Base-by-base conservation (phyloP, 2,888 invertebrate genomes). In the Eilema caniola region DNA sequence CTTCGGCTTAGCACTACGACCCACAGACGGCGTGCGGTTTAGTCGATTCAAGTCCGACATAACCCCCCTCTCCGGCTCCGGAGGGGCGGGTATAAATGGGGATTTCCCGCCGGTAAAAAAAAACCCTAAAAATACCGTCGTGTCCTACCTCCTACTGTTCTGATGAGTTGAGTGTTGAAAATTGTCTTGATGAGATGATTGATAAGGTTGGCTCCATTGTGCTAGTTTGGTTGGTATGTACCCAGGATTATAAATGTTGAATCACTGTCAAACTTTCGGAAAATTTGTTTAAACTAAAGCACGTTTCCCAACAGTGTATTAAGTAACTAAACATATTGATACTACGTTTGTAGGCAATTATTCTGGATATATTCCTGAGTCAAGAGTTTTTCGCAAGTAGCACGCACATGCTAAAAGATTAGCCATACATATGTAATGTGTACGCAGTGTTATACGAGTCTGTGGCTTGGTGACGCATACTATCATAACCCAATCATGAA, bases 321-420 rank as follows among this genome's bases (percentile, higher is more conserved):
- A 25, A 59, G 57, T 59, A 59, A 24, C 24, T 59, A 23, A 59
- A 25, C 25, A 59, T 59, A 59, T 24, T 59, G 57, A 59, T 59
- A 25, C 24, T 59, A 4, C 7, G 24, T 59, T n/a, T 59, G 16
- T 24, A 24, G 14, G 25, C 24, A 16, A 25, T 16, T 47, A 28
- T 64, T 64, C 64, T 64, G n/a, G n/a, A 53, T 47, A 63, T 24
- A 63, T 25, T 63, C 41, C 25, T 63, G 63, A 47, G 47, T 63
- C 47, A 63, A 63, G 62, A 41, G 24, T 20, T 63, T 63, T 37
- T 63, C 10, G 24, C 20, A 47, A 25, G 63, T 63, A 63, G 20
- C 63, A 63, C 63, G 11, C 47, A 41, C 11, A 11, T 47, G 63
- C 20, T 63, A 63, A 63, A 63, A 63, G 47, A 63, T 28, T 63